These are phyloP conservation scores for Rhagonycha lutea DNA, from an alignment of 2,888 invertebrate genomes.

Conservation along the genomic window DNA sequence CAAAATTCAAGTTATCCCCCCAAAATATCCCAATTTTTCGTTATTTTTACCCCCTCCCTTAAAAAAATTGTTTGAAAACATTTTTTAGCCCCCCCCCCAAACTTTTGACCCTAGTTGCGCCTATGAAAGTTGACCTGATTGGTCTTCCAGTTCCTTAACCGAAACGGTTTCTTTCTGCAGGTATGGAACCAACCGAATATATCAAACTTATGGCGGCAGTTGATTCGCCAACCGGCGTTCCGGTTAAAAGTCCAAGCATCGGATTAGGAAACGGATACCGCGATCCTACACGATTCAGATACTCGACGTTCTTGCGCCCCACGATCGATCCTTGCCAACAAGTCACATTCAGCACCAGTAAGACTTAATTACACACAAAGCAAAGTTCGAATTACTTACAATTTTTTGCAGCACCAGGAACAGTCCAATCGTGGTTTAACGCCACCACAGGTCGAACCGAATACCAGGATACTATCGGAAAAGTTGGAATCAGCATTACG, in stretches of 20 bases:
- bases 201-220: conserved; percentile 63
- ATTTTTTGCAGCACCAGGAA: conserved; percentile 53
- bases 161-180: conserved; percentile 42
- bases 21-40: no score
- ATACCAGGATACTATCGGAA: conserved; percentile 65
- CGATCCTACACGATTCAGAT: conserved; percentile 65
- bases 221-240: conserved; percentile 63
- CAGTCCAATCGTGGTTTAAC: conserved; percentile 59
- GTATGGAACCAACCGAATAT: conserved; percentile 60
- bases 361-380: conserved; percentile 12
- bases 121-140: no score
- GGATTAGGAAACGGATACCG: conserved; percentile 64
- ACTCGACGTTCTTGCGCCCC: conserved; percentile 60
- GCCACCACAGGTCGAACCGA: conserved; percentile 65
- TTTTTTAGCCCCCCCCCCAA: no score
- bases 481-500: conserved; percentile 63
- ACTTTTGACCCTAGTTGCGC: no score
- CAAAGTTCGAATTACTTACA: not conserved
- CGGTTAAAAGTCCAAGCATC: conserved; percentile 60
- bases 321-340: conserved; percentile 59
- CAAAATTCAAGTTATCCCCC: no score
- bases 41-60: no score
- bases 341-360: conserved; percentile 50
- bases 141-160: not conserved
- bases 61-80: no score